Evolutionary conservation across 1,140 invertebrate genomes (phyloP), one percentile per base, ranked within the genome.

Genomic region (Grapholita molesta): DNA sequence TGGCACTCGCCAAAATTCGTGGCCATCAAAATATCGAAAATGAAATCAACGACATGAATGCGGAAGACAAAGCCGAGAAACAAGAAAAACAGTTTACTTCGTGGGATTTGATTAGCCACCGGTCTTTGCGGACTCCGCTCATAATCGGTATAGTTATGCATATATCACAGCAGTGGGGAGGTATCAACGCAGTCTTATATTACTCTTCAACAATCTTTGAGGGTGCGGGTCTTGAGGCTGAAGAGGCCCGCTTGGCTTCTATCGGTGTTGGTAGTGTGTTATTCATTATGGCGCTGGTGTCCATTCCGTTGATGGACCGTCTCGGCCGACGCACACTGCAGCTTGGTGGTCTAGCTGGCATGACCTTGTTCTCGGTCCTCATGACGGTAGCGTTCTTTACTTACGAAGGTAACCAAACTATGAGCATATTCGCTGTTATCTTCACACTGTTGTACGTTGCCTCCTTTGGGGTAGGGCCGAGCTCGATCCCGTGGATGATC

Each of bases 401-500:
- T 55, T 93, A 93, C 82, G 88, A 92, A 86, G 91, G 93, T 76
- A 93, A 92, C 80, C 83, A 71, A 15, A 88, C 89, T 71, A 93
- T 94, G 93, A 94, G 92, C 73, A 78, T 90, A 79, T 94, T 94
- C 70, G 97, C 97, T 71, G 96, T 99, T 68, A 95, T 97, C 11
- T 97, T 97, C 68, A 98, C 97, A 1, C 93, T 99, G 64, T 92
- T 95, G 77, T 99, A 97, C 91, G 97, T 99, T 30, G 96, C 97
- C 42, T 98, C 97, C 93, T 99, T 99, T 89, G 97, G 97, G 8
- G 95, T 99, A 24, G 98, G 98, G 1, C 97, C 95, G 52, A 96
- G 98, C 68, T 98, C 98, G 1, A 99, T 99, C 82, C 98, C 98
- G 0, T 99, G 98, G 98, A 97, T 99, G 95, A 99, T 99, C 75